These are phyloP conservation scores for Yponomeuta sedellus DNA, from an alignment of 2,888 invertebrate genomes.

Conservation along the genomic window DNA sequence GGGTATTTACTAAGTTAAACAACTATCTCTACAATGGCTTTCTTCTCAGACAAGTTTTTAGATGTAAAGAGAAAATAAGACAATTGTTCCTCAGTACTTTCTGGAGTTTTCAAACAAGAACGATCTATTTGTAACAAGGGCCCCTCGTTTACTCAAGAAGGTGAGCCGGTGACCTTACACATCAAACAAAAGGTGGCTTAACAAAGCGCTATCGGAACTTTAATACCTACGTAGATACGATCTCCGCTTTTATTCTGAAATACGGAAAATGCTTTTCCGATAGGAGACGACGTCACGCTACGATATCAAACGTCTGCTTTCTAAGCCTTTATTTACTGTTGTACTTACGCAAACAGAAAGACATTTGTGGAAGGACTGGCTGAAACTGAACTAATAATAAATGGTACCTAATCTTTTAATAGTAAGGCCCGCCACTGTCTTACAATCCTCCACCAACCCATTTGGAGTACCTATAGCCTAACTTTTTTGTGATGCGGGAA, in stretches of 20 bases:
- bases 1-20: neutral
- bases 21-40: neutral
- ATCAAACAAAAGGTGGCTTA: neutral
- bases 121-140: neutral
- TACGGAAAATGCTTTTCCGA: neutral
- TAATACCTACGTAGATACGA: conserved; percentile 2
- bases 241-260: conserved; percentile 2
- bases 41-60: neutral
- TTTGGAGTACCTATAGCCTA: too few relatives aligned
- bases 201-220: neutral
- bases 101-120: neutral
- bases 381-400: neutral
- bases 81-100: neutral
- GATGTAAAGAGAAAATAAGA: neutral
- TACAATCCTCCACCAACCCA: too few relatives aligned
- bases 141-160: conserved; percentile 9
- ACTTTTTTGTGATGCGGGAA: too few relatives aligned
- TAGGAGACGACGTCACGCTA: neutral
- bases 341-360: neutral
- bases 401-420: too few relatives aligned
- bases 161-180: conserved; percentile 6
- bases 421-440: too few relatives aligned
- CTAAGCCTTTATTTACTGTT: neutral
- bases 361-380: neutral
- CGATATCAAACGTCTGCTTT: neutral